Conservation (phyloP, 2,113 vertebrate species). For the Chaetura pelagica region DNA sequence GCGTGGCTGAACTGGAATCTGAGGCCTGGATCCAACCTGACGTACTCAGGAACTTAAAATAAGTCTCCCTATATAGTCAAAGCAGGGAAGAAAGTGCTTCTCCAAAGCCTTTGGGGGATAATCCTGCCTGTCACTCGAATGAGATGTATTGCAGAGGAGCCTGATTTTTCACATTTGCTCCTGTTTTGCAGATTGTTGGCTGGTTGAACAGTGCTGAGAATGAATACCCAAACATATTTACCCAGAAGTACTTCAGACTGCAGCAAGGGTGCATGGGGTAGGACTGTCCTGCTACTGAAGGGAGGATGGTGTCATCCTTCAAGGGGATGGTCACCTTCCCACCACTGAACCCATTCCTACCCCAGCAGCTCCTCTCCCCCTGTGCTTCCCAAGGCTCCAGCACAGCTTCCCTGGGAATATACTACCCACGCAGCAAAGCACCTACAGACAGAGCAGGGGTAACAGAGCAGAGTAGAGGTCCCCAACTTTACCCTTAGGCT, state of each 20-base stretch:
- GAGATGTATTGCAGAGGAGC: neutral
- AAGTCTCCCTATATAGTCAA: neutral
- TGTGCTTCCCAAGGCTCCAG: neutral
- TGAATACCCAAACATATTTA: neutral
- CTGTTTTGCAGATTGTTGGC: neutral
- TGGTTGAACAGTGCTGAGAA: neutral
- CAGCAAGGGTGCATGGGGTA: neutral
- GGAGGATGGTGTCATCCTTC: neutral
- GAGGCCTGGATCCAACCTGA: neutral
- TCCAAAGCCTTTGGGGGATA: neutral
- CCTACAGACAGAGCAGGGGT: accelerated
- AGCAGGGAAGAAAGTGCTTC: neutral
- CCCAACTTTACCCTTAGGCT: neutral
- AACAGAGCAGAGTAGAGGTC: neutral
- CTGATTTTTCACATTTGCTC: neutral
- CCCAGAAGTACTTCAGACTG: neutral
- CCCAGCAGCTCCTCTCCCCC: too few species aligned
- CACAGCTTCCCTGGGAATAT: neutral
- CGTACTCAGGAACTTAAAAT: neutral
- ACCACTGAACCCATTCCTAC: accelerated
- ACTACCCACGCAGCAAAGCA: neutral
- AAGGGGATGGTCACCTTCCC: neutral
- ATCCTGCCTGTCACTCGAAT: neutral
- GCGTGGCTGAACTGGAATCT: neutral
- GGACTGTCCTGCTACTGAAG: neutral